phyloP scores from a whole-genome alignment of 2,888 invertebrate species.

The Polyploca ridens region DNA sequence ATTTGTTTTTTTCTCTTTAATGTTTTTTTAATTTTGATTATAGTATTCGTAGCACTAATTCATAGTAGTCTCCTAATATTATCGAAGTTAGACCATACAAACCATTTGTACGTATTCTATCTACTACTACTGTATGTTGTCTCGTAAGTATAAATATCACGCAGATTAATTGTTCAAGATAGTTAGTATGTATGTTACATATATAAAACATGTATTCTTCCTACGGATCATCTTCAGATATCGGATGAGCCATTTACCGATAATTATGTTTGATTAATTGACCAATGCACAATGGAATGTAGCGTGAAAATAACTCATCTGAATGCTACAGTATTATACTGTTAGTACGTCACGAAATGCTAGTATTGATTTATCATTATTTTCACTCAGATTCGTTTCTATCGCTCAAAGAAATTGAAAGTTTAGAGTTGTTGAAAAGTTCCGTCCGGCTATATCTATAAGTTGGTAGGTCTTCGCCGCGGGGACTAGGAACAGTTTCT shows the following conservation, averaged over 20 bases:
- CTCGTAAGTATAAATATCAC: no score
- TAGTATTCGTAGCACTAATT: no score
- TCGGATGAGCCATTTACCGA: background rate
- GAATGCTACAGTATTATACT: background rate
- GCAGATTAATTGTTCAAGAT: no score
- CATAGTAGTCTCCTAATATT: no score
- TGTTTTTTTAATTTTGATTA: no score
- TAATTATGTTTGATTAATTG: slow-evolving; percentile 7
- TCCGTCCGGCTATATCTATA: background rate
- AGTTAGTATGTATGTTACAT: no score
- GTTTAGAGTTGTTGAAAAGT: background rate
- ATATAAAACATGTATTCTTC: background rate
- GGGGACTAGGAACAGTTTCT: background rate
- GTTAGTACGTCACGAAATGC: slow-evolving; percentile 1
- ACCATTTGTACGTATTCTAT: no score
- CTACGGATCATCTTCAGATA: background rate
- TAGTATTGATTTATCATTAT: background rate
- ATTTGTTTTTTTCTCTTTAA: no score
- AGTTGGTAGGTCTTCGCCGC: background rate
- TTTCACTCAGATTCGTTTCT: background rate
- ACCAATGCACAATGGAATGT: background rate
- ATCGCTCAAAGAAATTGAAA: background rate
- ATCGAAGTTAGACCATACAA: no score
- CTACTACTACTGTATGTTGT: no score
- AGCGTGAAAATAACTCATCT: background rate